Percentiles rank a stretch among this genome's conserved stretches.
Conservation (phyloP, 2,113 vertebrate genomes). For the Eptesicus fuscus region DNA sequence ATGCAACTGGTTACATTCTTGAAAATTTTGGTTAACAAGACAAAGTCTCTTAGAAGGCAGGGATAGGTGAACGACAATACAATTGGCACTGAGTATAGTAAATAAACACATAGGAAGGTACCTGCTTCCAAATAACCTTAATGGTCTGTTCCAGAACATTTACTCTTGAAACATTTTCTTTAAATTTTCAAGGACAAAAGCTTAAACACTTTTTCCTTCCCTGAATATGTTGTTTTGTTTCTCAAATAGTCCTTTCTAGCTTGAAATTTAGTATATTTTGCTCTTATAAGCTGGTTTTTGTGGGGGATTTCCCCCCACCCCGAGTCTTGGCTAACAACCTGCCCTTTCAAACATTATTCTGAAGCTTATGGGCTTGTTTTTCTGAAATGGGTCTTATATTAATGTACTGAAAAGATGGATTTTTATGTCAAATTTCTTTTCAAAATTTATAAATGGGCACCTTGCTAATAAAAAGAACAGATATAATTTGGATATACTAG, state of each 20-base stretch:
- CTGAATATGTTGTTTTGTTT: neutral
- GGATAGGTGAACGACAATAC: neutral
- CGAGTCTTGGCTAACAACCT: neutral
- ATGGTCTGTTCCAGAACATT: neutral
- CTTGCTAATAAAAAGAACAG: neutral
- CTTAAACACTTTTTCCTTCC: neutral
- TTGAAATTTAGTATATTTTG: neutral
- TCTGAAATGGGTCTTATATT: neutral
- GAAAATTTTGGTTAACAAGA: neutral
- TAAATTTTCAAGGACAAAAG: neutral
- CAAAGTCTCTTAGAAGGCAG: neutral
- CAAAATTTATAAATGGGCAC: neutral
- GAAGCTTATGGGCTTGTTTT: neutral
- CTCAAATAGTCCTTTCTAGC: neutral
- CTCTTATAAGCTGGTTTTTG: neutral
- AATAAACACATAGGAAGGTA: neutral
- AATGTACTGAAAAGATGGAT: neutral
- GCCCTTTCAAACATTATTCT: constrained; percentile 8
- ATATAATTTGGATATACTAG: neutral
- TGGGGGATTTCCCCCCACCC: too few relatives aligned
- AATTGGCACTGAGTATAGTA: neutral
- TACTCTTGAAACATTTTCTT: neutral
- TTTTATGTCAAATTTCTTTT: constrained; percentile 36
- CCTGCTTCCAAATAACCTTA: neutral
- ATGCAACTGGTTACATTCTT: neutral